Evolutionary conservation across 2,113 vertebrate species (phyloP), one percentile per base, ranked within the genome.

Genomic region (Alethe castanea): DNA sequence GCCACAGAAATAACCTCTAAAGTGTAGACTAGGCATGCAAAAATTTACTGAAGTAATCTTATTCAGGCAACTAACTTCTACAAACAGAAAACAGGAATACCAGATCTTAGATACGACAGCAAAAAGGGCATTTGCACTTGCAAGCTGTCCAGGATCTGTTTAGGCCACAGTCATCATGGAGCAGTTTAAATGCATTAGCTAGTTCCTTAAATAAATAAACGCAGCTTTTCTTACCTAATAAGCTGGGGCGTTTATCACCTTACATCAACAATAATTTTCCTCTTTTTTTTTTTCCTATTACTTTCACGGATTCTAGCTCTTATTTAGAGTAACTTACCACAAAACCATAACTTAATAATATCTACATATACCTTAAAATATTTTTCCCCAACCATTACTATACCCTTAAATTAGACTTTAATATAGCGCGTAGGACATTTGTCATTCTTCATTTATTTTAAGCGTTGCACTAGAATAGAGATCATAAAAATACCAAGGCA

Each of bases 191-290:
- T 48, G 64, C 66, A 91, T 5, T 90, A 73, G 36, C 36, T 60
- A 52, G 24, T 92, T 95, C 84, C 17, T 64, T 90, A 74, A 90
- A 78, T 40, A 66, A 94, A 64, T 40, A 74, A 69, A 67, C 11
- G 10, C 23, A 93, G 42, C 28, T 86, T 90, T 86, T 52, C 29
- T 86, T 83, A 80, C 14, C 45, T 29, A 71, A 36, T 17, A 79
- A 80, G 8, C 48, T 45, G 20, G 8, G 15, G 22, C 5, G 56
- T 85, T 85, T 52, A 79, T 53, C 65, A 84, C 47, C 48, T 66
- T 22, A 54, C 13, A 65, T 72, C 73, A 83, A 61, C 8, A 85
- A 44, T 26, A 66, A 52, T 86, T 83, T 52, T 69, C 31, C 9
- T 87, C 67, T 88, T 91, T 62, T 40, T 62, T 40, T 47, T 16